These are phyloP conservation scores for Mactra quadrangularis DNA, from an alignment of 1,140 invertebrate species.

Conservation along the genomic window DNA sequence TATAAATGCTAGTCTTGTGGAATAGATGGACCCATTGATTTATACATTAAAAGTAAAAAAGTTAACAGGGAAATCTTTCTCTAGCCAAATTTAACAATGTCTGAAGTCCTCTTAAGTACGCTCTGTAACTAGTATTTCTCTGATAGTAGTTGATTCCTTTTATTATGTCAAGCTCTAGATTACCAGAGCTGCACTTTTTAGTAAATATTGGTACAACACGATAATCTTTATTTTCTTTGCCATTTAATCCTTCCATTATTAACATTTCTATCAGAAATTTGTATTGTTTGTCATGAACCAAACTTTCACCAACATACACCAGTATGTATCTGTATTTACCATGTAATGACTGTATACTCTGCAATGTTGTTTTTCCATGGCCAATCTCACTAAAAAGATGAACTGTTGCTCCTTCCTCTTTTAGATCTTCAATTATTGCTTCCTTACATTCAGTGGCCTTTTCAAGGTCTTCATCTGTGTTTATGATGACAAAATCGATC, in stretches of 20 bases:
- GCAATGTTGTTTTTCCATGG: background rate
- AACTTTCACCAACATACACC: background rate
- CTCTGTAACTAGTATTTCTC: no score
- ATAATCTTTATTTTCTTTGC: background rate
- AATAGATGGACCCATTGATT: no score
- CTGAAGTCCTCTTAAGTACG: no score
- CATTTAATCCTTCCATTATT: background rate
- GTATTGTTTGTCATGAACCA: background rate
- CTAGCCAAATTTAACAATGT: no score
- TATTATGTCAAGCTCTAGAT: no score
- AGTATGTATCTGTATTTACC: conserved; percentile 4
- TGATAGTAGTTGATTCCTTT: no score
- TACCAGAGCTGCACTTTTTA: no score
- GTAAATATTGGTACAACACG: conserved; percentile 15
- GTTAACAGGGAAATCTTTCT: no score
- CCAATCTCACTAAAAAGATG: background rate
- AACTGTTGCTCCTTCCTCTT: background rate
- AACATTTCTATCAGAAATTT: background rate
- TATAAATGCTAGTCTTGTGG: no score
- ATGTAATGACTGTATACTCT: background rate
- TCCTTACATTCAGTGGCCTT: background rate
- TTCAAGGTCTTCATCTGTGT: background rate
- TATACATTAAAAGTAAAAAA: no score
- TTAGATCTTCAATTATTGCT: background rate
- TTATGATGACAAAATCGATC: background rate